Evolutionary conservation across 2,797 vertebrate species (phyloP), one percentile per base, ranked within the genome.

Genomic region (Lepilemur ruficaudatus): DNA sequence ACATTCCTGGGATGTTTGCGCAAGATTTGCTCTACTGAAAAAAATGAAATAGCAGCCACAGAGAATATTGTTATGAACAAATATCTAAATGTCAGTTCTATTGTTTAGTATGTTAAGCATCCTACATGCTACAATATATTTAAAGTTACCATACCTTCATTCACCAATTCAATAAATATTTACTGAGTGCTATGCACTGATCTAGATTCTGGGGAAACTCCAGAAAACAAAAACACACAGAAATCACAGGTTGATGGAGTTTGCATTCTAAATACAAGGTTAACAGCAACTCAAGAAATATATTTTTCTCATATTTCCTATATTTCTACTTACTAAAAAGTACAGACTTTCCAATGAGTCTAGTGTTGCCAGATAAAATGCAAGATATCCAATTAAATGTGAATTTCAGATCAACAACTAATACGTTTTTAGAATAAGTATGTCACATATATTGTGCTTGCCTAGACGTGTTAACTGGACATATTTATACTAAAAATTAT

Each of bases 331-430:
- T 93, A 65, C 22, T 59, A 81, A 67, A 80, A 82, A 35, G 41
- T 18, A 61, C 18, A 41, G 32, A 46, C 18, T 65, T 88, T 89
- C 89, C 28, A 63, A 52, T 18, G 25, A 70, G 2, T 84, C 46
- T 86, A 61, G 3, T 48, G 17, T 61, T 94, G 86, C 32, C 63
- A 93, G 18, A 85, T 69, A 93, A 91, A 84, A 89, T 72, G 85
- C 15, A 95, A 41, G 15, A 41, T 79, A 50, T 18, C 30, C 17
- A 52, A 59, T 43, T 69, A 69, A 94, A 28, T 65, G 48, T 70
- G 38, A 61, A 57, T 80, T 93, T 93, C 63, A 92, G 46, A 69
- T 83, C 43, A 90, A 95, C 30, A 57, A 72, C 3, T 78, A 17
- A 4, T 50, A n/a, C 23, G 25, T 41, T 70, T 82, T 85, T n/a